Evolutionary conservation across 2,888 invertebrate genomes (phyloP).

Genomic region (Eurois occulta): DNA sequence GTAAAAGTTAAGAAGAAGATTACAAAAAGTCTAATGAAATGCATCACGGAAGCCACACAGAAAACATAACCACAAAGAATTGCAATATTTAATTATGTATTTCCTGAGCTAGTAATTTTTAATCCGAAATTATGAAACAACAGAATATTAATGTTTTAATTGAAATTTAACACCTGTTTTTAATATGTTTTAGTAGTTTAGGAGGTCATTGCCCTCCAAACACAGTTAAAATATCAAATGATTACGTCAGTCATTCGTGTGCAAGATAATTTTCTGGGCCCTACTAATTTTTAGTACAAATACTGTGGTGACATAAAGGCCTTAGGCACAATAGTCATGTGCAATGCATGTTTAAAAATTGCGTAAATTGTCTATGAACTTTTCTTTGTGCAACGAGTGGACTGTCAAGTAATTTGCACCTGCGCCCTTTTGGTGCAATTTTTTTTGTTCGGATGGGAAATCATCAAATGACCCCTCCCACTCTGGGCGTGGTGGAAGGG

Average conservation of each 20-base stretch:
- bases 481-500: too few species aligned
- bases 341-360: conserved; percentile 34
- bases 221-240: conserved; percentile 49
- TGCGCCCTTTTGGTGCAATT: not conserved
- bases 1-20: too few species aligned
- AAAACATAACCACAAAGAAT: conserved; percentile 22
- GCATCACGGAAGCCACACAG: conserved; percentile 25
- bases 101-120: conserved; percentile 19
- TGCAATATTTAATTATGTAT: conserved; percentile 14
- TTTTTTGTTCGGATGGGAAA: too few species aligned
- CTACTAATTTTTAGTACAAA: conserved; percentile 61
- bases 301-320: conserved; percentile 39
- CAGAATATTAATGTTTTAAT: conserved; percentile 12
- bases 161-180: conserved; percentile 15
- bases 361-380: conserved; percentile 24
- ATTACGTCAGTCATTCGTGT: conserved; percentile 60
- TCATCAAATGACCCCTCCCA: too few species aligned
- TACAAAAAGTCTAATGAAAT: conserved; percentile 25
- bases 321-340: conserved; percentile 31
- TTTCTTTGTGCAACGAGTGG: conserved; percentile 11
- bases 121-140: conserved; percentile 14
- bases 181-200: conserved; percentile 35
- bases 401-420: not conserved
- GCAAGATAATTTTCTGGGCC: conserved; percentile 49
- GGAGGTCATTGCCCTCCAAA: conserved; percentile 43